Evolutionary conservation across 2,113 vertebrate species (phyloP).

Genomic region (Epinephelus lanceolatus): DNA sequence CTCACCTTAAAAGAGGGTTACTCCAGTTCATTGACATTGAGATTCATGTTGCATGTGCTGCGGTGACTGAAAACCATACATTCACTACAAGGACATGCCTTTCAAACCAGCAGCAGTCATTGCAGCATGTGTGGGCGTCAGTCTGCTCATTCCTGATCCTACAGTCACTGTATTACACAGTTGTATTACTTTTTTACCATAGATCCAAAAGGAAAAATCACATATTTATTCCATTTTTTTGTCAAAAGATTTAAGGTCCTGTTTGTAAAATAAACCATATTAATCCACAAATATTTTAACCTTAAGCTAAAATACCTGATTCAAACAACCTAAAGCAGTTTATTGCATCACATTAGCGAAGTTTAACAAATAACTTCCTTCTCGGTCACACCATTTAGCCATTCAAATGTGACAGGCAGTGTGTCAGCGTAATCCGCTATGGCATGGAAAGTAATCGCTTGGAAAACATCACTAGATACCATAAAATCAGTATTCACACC

Average conservation of each 20-base stretch:
- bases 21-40: constrained; percentile 79
- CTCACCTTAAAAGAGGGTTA: constrained; percentile 84
- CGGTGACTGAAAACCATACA: constrained; percentile 36
- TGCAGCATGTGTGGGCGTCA: constrained; percentile 13
- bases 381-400: not conserved
- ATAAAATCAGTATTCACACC: constrained; percentile 49
- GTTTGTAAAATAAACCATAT: not conserved
- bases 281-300: not conserved
- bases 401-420: constrained; percentile 23
- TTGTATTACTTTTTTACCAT: not conserved
- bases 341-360: not conserved
- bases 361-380: constrained; percentile 26
- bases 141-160: constrained; percentile 47
- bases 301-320: not conserved
- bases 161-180: constrained; percentile 12
- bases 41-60: constrained; percentile 41
- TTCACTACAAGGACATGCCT: constrained; percentile 31
- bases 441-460: constrained; percentile 27
- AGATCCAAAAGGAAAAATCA: not conserved
- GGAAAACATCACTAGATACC: constrained; percentile 14
- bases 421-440: constrained; percentile 38
- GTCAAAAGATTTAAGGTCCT: not conserved
- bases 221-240: not conserved
- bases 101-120: constrained; percentile 27
- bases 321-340: not conserved